Conservation (phyloP, 1,140 invertebrate genomes). For the Drosophila navojoa region DNA sequence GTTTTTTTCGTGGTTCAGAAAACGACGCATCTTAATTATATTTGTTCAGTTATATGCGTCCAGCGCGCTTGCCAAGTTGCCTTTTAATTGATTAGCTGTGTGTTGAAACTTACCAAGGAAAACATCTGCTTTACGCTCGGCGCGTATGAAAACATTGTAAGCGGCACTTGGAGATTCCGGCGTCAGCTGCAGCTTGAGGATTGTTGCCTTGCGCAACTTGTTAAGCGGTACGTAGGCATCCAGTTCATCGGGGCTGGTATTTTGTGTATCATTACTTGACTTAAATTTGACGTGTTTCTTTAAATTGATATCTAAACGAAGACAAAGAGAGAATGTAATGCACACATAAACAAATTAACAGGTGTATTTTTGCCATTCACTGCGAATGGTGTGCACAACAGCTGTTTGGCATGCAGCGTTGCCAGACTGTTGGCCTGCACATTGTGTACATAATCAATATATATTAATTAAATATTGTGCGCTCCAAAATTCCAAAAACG, state of each 20-base stretch:
- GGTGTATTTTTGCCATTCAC: conserved; percentile 46
- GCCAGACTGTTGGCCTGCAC: conserved; percentile 6
- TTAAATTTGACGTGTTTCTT: conserved; percentile 76
- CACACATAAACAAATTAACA: conserved; percentile 39
- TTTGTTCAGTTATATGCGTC: conserved; percentile 45
- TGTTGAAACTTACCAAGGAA: conserved; percentile 70
- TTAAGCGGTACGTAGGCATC: conserved; percentile 79
- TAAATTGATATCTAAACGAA: conserved; percentile 73
- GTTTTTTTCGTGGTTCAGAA: conserved; percentile 7
- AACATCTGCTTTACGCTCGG: conserved; percentile 78
- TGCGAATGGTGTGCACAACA: conserved; percentile 1
- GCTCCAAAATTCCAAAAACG: conserved; percentile 13
- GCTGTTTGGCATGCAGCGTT: conserved; percentile 24
- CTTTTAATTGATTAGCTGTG: conserved; percentile 11
- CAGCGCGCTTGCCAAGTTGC: conserved; percentile 36
- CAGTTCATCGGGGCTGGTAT: conserved; percentile 46
- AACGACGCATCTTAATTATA: conserved; percentile 29
- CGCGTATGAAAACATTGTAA: conserved; percentile 77
- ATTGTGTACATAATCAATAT: conserved; percentile 5
- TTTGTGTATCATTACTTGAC: conserved; percentile 40
- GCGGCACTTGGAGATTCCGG: conserved; percentile 42
- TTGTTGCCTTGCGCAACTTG: conserved; percentile 72
- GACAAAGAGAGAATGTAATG: conserved; percentile 18
- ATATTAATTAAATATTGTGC: conserved; percentile 25
- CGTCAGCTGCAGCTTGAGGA: conserved; percentile 66